phyloP scores from a whole-genome alignment of 2,797 vertebrate genomes.

The Discoglossus pictus region DNA sequence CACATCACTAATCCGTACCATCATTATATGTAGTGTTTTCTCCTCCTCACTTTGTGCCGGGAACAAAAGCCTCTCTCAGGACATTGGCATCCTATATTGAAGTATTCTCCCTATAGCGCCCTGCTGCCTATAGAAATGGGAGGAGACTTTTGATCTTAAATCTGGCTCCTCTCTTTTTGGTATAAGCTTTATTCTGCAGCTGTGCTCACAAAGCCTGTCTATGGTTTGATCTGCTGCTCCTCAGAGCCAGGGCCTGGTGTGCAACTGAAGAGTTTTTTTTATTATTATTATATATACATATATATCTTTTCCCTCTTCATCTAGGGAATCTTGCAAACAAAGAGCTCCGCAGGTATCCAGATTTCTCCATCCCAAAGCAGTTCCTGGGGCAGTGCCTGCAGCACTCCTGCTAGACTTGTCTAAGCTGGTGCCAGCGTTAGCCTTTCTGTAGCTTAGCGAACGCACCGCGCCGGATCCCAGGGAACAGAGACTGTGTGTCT shows the following conservation, averaged over 20 bases:
- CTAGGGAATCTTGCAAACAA: slow-evolving; percentile 71
- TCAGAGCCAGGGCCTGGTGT: slow-evolving; percentile 79
- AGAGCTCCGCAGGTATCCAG: slow-evolving; percentile 67
- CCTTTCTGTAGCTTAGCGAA: slow-evolving; percentile 60
- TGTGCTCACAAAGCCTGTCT: slow-evolving; percentile 82
- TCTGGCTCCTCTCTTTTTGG: slow-evolving; percentile 54
- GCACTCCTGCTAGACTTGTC: slow-evolving; percentile 60
- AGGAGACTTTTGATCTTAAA: slow-evolving; percentile 80
- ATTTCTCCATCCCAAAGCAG: slow-evolving; percentile 68
- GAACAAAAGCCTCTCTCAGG: slow-evolving; percentile 63
- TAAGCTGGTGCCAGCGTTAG: slow-evolving; percentile 36
- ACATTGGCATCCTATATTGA: slow-evolving; percentile 64
- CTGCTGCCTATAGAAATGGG: slow-evolving; percentile 60
- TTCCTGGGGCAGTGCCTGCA: slow-evolving; percentile 69
- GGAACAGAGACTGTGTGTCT: too few relatives aligned
- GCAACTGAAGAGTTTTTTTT: slow-evolving; percentile 68
- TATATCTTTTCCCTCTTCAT: slow-evolving; percentile 52
- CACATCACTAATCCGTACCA: too few relatives aligned
- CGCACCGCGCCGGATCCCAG: slow-evolving; percentile 34
- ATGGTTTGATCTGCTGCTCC: slow-evolving; percentile 86
- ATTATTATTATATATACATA: slow-evolving; percentile 20
- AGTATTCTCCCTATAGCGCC: slow-evolving; percentile 64
- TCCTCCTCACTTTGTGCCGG: slow-evolving; percentile 6
- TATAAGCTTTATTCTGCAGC: slow-evolving; percentile 77
- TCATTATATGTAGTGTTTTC: too few relatives aligned